Base-by-base conservation (phyloP, 2,113 vertebrate genomes). In the Mus spicilegus region DNA sequence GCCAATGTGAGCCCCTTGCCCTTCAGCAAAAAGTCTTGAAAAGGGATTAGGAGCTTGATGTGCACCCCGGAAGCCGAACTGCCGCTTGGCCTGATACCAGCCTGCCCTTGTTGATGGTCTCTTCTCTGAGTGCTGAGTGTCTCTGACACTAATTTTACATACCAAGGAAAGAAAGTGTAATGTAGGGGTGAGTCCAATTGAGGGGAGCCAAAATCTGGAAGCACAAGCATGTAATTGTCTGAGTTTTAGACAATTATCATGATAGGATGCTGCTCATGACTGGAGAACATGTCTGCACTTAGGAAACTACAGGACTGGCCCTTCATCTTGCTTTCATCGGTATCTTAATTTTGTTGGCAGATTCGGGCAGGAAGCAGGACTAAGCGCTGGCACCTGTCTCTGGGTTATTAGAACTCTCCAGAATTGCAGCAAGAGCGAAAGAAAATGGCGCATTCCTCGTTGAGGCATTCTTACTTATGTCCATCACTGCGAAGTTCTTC, bases 1-100 rank as follows among this genome's bases (percentile, higher is more conserved):
- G 63, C 73, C 20, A 85, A 36, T 54, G 86, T 86, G 49, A 85
- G 65, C 90, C 85, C 93, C 77, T 89, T 81, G 76, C 87, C 88
- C 89, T 87, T 24, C 51, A 72, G 54, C 39, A 49, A 90, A 77
- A 92, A 92, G 46, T 75, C 65, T 70, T 91, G 81, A 90, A 90
- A 96, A 91, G 88, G 84, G 78, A 97, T 87, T 93, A 86, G 56
- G 93, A 82, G 70, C 63, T 33, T 82, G 96, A 96, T 92, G 58
- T 92, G 70, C 30, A 46, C 30, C 19, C 54, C 7, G 1, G 86
- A 95, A 96, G 72, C 33, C 5, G 33, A 81, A 61, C 80, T 94
- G 94, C 81, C 80, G 36, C 51, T 81, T 95, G 69, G 75, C 22
- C 51, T 36, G 6, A 89, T 42, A 88, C 67, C 61, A 51, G 30